phyloP scores from a whole-genome alignment of 2,888 invertebrate species.

The Epistrophe grossulariae region DNA sequence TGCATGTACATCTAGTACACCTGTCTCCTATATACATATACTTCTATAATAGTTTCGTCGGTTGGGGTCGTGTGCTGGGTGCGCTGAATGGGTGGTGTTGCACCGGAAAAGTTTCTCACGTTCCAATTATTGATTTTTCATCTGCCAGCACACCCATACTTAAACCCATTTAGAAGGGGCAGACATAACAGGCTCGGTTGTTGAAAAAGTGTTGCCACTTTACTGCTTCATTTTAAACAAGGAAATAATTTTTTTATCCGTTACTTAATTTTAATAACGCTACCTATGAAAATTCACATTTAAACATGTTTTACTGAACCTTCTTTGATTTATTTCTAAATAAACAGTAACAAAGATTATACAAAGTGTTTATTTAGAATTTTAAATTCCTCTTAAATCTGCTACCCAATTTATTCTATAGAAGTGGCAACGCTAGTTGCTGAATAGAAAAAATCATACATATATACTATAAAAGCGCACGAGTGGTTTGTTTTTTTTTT shows the following conservation, averaged over 20 bases:
- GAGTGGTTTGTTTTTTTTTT: constrained; percentile 41
- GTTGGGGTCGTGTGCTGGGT: constrained; percentile 18
- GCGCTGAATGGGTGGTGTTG: constrained; percentile 50
- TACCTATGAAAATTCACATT: no score
- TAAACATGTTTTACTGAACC: no score
- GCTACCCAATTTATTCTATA: background rate
- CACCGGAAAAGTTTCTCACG: constrained; percentile 69
- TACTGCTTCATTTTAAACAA: background rate
- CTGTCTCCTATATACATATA: constrained; percentile 35
- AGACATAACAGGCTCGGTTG: background rate
- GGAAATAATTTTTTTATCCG: background rate
- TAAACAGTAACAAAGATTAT: no score
- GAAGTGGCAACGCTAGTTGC: background rate
- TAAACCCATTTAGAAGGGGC: constrained; percentile 23
- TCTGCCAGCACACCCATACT: constrained; percentile 25
- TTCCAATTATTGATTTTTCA: constrained; percentile 70
- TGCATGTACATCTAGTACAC: constrained; percentile 38
- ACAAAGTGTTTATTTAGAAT: no score
- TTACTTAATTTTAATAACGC: background rate
- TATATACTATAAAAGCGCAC: constrained; percentile 7
- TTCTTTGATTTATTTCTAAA: no score
- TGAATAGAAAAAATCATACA: constrained; percentile 5
- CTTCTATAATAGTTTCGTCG: constrained; percentile 39
- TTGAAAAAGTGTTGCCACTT: constrained; percentile 9
- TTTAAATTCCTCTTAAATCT: background rate